Conservation (phyloP, 1,140 invertebrate genomes). For the Himalopsyche phryganea region DNA sequence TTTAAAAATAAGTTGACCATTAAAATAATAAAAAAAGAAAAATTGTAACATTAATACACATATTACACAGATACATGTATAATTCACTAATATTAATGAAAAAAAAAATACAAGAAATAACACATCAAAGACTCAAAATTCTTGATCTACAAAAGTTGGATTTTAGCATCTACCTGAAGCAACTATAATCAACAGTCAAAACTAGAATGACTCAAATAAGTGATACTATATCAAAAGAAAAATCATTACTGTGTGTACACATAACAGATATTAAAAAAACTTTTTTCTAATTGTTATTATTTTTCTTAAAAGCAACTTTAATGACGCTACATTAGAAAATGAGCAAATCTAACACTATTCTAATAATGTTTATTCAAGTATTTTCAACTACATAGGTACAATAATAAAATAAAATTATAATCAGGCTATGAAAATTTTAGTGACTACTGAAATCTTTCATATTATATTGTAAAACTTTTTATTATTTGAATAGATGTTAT, state of each 20-base stretch:
- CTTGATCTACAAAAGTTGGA: conserved; percentile 1
- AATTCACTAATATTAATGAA: neutral
- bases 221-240: neutral
- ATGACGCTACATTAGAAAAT: neutral
- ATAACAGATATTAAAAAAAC: neutral
- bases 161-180: conserved; percentile 6
- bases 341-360: too few relatives aligned
- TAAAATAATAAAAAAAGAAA: neutral
- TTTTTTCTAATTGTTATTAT: neutral
- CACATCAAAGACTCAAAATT: conserved; percentile 5
- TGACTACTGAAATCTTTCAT: too few relatives aligned
- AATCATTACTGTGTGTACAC: neutral
- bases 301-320: neutral
- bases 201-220: neutral
- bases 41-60: too few relatives aligned
- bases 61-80: too few relatives aligned
- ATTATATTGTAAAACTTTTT: too few relatives aligned
- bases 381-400: neutral
- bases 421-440: neutral
- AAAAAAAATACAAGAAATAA: neutral
- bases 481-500: too few relatives aligned
- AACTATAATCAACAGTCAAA: conserved; percentile 7
- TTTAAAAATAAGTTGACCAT: neutral
- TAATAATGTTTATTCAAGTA: too few relatives aligned
- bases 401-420: neutral